phyloP scores from a whole-genome alignment of 2,888 invertebrate species.

The Tetragonula carbonaria region DNA sequence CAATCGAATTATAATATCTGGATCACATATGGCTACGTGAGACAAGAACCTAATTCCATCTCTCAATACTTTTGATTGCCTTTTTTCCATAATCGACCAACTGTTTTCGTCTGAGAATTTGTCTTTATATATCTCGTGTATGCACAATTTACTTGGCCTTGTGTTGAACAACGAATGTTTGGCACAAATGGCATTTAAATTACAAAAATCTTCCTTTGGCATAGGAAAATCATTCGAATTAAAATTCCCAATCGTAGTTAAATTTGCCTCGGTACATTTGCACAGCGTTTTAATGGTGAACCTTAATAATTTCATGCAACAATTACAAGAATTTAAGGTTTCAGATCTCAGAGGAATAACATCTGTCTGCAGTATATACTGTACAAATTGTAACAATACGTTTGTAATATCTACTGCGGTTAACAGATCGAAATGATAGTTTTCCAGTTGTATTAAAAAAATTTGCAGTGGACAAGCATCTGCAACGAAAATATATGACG shows the following conservation, averaged over 20 bases:
- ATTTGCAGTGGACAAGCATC: constrained; percentile 79
- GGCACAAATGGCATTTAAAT: constrained; percentile 58
- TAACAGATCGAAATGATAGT: constrained; percentile 75
- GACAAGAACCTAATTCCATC: constrained; percentile 78
- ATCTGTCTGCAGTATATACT: constrained; percentile 71
- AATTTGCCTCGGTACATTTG: constrained; percentile 74
- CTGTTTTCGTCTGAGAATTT: constrained; percentile 65
- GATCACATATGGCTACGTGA: constrained; percentile 77
- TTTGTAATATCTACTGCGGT: constrained; percentile 73
- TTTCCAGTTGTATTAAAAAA: constrained; percentile 77
- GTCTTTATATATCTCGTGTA: constrained; percentile 37
- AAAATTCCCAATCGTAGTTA: constrained; percentile 38
- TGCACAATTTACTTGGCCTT: constrained; percentile 2
- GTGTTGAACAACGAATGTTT: constrained; percentile 33
- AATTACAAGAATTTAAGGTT: constrained; percentile 73
- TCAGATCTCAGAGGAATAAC: constrained; percentile 73
- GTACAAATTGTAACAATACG: constrained; percentile 72
- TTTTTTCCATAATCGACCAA: constrained; percentile 69
- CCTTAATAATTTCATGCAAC: constrained; percentile 75
- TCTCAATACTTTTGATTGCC: constrained; percentile 72
- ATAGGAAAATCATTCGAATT: constrained; percentile 14
- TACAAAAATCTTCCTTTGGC: constrained; percentile 23
- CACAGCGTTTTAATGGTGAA: constrained; percentile 75
- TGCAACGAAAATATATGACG: constrained; percentile 54
- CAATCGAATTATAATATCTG: constrained; percentile 75